Conservation (phyloP, 2,888 invertebrate genomes). For the Acrobasis consociella region DNA sequence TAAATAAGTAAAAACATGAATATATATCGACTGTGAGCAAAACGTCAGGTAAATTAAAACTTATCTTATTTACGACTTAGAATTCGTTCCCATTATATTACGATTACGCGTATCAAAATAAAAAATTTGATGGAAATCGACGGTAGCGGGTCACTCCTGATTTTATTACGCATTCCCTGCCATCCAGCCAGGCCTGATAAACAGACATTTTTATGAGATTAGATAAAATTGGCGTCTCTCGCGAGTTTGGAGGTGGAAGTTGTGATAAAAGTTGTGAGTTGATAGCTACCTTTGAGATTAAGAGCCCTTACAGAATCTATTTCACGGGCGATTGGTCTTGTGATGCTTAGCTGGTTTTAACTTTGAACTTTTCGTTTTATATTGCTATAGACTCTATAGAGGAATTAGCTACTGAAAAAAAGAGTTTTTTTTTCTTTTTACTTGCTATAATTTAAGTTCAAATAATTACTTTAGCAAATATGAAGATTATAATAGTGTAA, state of each 20-base stretch:
- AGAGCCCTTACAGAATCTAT: conserved; percentile 10
- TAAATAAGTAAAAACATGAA: too few species aligned
- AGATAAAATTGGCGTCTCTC: conserved; percentile 25
- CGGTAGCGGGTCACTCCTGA: conserved; percentile 14
- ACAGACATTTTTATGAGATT: conserved; percentile 27
- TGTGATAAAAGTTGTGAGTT: conserved; percentile 25
- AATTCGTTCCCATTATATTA: conserved; percentile 1
- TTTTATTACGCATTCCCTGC: conserved; percentile 26
- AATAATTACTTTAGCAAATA: too few species aligned
- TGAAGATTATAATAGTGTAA: too few species aligned
- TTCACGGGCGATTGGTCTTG: conserved; percentile 16
- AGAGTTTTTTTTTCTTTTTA: too few species aligned
- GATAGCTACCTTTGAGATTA: conserved; percentile 14
- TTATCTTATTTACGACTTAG: background rate
- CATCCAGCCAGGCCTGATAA: conserved; percentile 25
- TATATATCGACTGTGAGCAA: too few species aligned
- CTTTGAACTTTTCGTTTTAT: conserved; percentile 2
- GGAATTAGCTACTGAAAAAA: too few species aligned
- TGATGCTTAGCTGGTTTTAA: background rate
- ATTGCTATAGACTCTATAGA: too few species aligned
- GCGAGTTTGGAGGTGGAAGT: conserved; percentile 25
- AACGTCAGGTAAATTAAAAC: too few species aligned
- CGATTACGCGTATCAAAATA: conserved; percentile 8
- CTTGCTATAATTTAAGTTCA: too few species aligned
- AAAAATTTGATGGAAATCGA: conserved; percentile 16